A percentile compares a stretch with the other conserved stretches of the same genome.
Evolutionary conservation across 2,888 invertebrate species (phyloP).

Genomic region (Phlogophora meticulosa): DNA sequence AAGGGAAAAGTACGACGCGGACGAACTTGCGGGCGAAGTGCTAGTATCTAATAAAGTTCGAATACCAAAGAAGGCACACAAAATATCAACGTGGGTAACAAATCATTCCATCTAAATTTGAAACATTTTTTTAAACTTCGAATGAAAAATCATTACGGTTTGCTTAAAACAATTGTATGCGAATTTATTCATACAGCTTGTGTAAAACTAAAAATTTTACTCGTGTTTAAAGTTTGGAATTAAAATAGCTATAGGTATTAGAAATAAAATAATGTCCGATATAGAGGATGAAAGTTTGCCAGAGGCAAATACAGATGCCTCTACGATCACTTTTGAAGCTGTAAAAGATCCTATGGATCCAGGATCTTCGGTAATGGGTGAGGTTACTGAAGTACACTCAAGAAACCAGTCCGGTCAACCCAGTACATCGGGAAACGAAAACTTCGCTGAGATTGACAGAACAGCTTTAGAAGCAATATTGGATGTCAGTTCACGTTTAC

Average conservation of each 20-base stretch:
- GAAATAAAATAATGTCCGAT: conserved; percentile 19
- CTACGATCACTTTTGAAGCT: not conserved
- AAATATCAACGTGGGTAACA: no score
- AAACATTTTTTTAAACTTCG: conserved; percentile 40
- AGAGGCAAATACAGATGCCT: not conserved
- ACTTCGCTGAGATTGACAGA: conserved; percentile 80
- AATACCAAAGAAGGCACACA: no score
- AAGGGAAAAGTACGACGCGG: no score
- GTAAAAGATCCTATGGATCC: not conserved
- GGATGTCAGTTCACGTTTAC: conserved; percentile 82
- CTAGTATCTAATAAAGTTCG: no score
- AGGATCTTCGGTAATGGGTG: conserved; percentile 69
- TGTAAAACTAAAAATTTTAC: conserved; percentile 10
- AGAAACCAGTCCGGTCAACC: conserved; percentile 60
- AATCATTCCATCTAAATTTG: not conserved
- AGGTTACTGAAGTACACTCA: conserved; percentile 65
- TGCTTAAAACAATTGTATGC: conserved; percentile 40
- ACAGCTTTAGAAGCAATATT: conserved; percentile 86
- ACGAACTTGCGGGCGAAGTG: no score
- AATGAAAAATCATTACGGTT: conserved; percentile 44
- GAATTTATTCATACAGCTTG: conserved; percentile 3
- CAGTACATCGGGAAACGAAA: conserved; percentile 31
- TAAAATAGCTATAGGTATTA: not conserved
- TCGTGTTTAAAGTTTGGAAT: not conserved
- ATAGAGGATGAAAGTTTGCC: conserved; percentile 30